A percentile compares a stretch with the other conserved stretches of the same genome.
These are phyloP conservation scores for Elmis aenea DNA, from an alignment of 2,888 invertebrate genomes.

Conservation along the genomic window DNA sequence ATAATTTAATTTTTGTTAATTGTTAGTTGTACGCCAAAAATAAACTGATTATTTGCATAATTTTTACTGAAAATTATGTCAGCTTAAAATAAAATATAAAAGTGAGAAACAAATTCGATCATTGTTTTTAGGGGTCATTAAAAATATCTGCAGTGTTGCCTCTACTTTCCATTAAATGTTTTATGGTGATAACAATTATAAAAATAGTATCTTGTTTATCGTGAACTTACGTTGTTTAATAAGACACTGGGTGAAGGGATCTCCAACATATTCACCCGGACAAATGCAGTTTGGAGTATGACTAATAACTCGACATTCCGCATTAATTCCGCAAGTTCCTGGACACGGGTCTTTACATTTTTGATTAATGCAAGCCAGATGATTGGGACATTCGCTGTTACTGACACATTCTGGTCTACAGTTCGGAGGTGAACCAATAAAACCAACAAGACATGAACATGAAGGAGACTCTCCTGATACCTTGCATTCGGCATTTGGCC, in stretches of 20 bases:
- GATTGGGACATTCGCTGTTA: constrained; percentile 65
- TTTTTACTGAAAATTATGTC: too few species aligned
- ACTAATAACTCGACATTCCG: constrained; percentile 67
- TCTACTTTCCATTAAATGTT: too few species aligned
- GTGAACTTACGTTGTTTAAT: too few species aligned
- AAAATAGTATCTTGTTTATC: too few species aligned
- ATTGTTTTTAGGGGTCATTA: too few species aligned
- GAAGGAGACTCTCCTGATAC: constrained; percentile 60
- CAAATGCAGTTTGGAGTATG: constrained; percentile 68
- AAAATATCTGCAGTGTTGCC: too few species aligned
- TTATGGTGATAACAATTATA: too few species aligned
- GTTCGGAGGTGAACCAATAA: constrained; percentile 66
- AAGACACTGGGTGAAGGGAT: constrained; percentile 66
- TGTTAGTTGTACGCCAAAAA: too few species aligned
- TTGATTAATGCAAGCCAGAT: constrained; percentile 66
- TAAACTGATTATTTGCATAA: too few species aligned
- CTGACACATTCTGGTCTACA: constrained; percentile 70
- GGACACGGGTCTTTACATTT: constrained; percentile 73
- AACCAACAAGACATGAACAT: constrained; percentile 67
- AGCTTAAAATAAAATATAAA: too few species aligned
- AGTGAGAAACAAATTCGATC: too few species aligned
- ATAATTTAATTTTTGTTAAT: too few species aligned
- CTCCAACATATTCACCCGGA: constrained; percentile 51
- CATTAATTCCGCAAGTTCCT: constrained; percentile 69
- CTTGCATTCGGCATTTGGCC: constrained; percentile 63